Conservation (phyloP, 2,113 vertebrate genomes). For the Cephalopholis sonnerati region DNA sequence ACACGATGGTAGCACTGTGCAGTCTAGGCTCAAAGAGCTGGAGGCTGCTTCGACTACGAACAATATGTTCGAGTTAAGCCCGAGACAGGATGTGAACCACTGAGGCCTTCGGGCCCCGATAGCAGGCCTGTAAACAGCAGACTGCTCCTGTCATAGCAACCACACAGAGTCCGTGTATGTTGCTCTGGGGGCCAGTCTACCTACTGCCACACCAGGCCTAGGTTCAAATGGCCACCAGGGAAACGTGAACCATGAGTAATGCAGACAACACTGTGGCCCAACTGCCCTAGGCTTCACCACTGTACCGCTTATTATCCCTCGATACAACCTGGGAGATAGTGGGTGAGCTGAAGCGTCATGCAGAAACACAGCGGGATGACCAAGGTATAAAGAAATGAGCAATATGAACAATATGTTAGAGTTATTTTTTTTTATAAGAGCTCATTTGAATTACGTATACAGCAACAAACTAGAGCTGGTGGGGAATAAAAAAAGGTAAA, state of each 20-base stretch:
- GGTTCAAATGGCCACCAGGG: conserved; percentile 79
- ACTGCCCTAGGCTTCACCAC: conserved; percentile 67
- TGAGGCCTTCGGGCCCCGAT: conserved; percentile 76
- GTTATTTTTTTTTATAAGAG: conserved; percentile 36
- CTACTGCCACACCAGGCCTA: conserved; percentile 77
- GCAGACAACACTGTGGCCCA: conserved; percentile 68
- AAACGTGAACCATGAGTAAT: conserved; percentile 82
- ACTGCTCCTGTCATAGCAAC: conserved; percentile 82
- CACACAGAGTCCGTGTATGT: conserved; percentile 51
- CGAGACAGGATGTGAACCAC: conserved; percentile 75
- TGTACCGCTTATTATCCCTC: conserved; percentile 51
- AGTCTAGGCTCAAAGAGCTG: conserved; percentile 60
- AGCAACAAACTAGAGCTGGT: conserved; percentile 55
- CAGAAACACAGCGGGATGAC: conserved; percentile 40
- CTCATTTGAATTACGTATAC: conserved; percentile 62
- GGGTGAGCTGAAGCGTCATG: conserved; percentile 26
- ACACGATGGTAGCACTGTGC: conserved; percentile 22
- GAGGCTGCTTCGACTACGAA: conserved; percentile 69
- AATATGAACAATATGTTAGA: conserved; percentile 56
- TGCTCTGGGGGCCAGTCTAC: conserved; percentile 79
- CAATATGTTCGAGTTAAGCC: conserved; percentile 81
- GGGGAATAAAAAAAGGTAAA: conserved; percentile 70
- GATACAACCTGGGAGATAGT: conserved; percentile 42
- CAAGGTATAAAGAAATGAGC: conserved; percentile 46
- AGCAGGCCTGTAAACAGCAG: conserved; percentile 79